Evolutionary conservation across 2,113 vertebrate species (phyloP), one percentile per base, ranked within the genome.

Genomic region (Nothoprocta perdicaria): DNA sequence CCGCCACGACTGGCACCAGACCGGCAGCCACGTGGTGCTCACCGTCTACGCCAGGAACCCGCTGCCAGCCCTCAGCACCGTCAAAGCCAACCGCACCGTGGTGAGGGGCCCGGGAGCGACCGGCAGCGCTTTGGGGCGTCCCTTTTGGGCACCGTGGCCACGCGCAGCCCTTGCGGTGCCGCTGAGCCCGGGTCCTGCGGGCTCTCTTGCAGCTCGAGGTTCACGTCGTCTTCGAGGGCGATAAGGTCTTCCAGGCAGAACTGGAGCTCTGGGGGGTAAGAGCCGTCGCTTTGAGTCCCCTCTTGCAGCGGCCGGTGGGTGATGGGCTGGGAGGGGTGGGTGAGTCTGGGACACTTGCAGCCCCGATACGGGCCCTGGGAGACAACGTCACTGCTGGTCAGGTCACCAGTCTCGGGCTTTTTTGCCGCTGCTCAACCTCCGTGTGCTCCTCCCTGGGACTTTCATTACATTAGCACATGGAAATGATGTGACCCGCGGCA

Each of bases 1-100:
- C 95, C 98, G 99, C 71, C 95, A 99, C 41, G 99, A 99, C 92
- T 99, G 99, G 99, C 98, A 99, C 91, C 99, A 99, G 91, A 99
- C 98, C 16, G 96, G 97, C 81, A 98, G 95, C 35, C 97, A 97
- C 40, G 97, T 99, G 12, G 98, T 99, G 41, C 92, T 99, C 55
- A 99, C 98, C 0, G 86, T 99, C 84, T 99, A 99, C 23, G 98
- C 98, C 96, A 99, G 98, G 95, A 99, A 97, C 45, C 91, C 98
- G 29, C 96, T 98, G 83, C 98, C 99, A 1, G 85, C 98, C 3
- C 93, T 98, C 24, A 98, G 97, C 89, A 97, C 91, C 2, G 96
- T 99, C 52, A 98, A 98, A 74, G 98, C 98, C 69, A 99, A 98
- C 90, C 91, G 93, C 86, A 99, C 99, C 0, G 61, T 96, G 98